These are phyloP conservation scores for Scaptomyza cyrtandrae DNA, from an alignment of 2,888 invertebrate species.

Conservation along the genomic window DNA sequence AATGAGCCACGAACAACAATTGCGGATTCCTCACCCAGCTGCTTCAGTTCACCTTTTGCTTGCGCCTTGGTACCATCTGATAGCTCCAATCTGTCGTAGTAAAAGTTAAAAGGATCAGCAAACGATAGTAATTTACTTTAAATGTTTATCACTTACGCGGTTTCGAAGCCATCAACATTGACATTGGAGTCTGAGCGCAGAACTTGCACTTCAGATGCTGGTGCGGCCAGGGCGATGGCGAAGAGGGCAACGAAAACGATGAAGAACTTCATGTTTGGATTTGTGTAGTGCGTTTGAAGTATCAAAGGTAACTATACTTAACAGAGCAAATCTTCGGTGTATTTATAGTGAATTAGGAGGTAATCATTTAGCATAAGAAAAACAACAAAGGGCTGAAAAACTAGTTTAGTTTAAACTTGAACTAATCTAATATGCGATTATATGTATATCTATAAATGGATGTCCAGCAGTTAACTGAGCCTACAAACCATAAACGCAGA, in stretches of 20 bases:
- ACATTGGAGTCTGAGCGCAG: constrained; percentile 47
- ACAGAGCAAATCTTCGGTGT: constrained; percentile 7
- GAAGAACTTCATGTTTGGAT: constrained; percentile 71
- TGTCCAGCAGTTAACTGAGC: background rate
- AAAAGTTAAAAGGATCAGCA: background rate
- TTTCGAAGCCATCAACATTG: constrained; percentile 85
- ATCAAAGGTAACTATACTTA: constrained; percentile 55
- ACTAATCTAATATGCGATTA: constrained; percentile 5
- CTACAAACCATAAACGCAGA: background rate
- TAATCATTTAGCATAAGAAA: background rate
- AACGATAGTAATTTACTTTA: rapidly evolving
- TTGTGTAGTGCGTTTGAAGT: constrained; percentile 48
- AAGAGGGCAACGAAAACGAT: constrained; percentile 76
- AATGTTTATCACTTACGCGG: constrained; percentile 48
- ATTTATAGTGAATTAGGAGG: background rate
- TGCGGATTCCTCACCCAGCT: constrained; percentile 79
- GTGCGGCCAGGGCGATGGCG: constrained; percentile 72
- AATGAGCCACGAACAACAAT: constrained; percentile 66
- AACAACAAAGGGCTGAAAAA: background rate
- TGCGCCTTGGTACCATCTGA: constrained; percentile 61
- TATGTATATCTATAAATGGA: constrained; percentile 12
- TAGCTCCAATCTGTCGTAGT: constrained; percentile 48
- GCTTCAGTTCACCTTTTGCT: constrained; percentile 40
- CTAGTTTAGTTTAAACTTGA: background rate
- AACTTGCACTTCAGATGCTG: too few species aligned